Evolutionary conservation across 2,797 vertebrate genomes (phyloP).

Genomic region (Moxostoma hubbsi): DNA sequence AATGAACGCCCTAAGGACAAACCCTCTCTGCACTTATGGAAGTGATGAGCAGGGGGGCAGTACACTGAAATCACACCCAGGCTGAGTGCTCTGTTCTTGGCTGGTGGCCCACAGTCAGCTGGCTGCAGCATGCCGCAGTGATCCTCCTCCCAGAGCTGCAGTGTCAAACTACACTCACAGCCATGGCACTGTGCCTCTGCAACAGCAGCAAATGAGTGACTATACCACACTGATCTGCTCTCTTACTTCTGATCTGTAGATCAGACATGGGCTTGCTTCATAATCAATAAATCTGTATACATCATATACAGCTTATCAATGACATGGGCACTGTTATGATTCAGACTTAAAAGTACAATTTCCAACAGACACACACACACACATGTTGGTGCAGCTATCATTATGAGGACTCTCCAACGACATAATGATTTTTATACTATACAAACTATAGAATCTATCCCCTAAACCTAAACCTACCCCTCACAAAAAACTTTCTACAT

Average conservation of each 20-base stretch:
- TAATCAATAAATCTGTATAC: constrained; percentile 2
- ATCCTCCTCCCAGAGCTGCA: constrained; percentile 37
- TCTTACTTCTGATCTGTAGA: constrained; percentile 3
- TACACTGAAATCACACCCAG: background rate
- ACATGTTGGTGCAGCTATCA: background rate
- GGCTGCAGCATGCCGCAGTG: constrained; percentile 54
- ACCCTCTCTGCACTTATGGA: constrained; percentile 15
- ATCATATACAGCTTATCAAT: background rate
- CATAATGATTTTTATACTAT: no score
- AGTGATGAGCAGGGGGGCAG: constrained; percentile 13
- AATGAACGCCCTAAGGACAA: constrained; percentile 24
- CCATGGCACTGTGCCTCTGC: constrained; percentile 30
- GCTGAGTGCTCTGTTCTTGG: constrained; percentile 7
- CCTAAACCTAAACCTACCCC: no score
- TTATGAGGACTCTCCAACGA: no score
- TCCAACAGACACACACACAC: no score
- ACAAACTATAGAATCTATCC: no score
- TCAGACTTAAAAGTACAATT: no score
- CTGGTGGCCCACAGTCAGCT: constrained; percentile 40
- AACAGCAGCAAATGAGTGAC: constrained; percentile 5
- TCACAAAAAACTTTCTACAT: no score
- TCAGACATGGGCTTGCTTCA: background rate
- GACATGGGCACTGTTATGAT: background rate
- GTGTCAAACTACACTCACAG: constrained; percentile 17
- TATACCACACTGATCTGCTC: constrained; percentile 6